Evolutionary conservation across 2,797 vertebrate species (phyloP).

Genomic region (Neosilurus mollespiculum): DNA sequence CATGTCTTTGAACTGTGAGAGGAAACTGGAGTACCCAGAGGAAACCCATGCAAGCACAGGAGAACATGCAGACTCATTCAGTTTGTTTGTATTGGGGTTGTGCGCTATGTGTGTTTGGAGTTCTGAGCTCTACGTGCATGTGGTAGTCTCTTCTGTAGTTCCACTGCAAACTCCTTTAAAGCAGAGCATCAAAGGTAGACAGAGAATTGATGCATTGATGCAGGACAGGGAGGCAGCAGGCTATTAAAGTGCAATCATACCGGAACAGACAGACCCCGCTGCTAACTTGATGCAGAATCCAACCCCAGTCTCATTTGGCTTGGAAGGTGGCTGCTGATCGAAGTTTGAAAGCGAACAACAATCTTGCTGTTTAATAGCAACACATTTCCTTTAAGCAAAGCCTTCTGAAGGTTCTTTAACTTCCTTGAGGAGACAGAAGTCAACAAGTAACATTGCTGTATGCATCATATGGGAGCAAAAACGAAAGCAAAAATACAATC

Average conservation of each 20-base stretch:
- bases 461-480: neutral
- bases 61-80: too few species aligned
- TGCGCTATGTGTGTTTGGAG: too few species aligned
- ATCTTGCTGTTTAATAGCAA: neutral
- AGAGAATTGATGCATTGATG: slow-evolving; percentile 18
- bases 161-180: neutral
- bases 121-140: neutral
- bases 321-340: neutral
- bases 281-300: slow-evolving; percentile 5
- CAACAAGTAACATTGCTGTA: neutral
- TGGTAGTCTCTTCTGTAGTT: neutral
- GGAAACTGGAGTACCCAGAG: too few species aligned
- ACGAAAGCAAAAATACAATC: too few species aligned
- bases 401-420: neutral
- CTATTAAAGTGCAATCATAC: slow-evolving; percentile 54
- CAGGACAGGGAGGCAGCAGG: slow-evolving; percentile 25
- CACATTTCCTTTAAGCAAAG: neutral
- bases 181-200: slow-evolving; percentile 64
- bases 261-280: slow-evolving; percentile 54
- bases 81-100: too few species aligned
- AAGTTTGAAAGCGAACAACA: neutral
- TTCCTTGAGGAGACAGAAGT: neutral
- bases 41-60: too few species aligned
- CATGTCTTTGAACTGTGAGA: too few species aligned
- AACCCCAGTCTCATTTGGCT: neutral